Percentiles rank a stretch among this genome's conserved stretches.
phyloP scores from a whole-genome alignment of 2,888 invertebrate species.

The Phengaris alcon region DNA sequence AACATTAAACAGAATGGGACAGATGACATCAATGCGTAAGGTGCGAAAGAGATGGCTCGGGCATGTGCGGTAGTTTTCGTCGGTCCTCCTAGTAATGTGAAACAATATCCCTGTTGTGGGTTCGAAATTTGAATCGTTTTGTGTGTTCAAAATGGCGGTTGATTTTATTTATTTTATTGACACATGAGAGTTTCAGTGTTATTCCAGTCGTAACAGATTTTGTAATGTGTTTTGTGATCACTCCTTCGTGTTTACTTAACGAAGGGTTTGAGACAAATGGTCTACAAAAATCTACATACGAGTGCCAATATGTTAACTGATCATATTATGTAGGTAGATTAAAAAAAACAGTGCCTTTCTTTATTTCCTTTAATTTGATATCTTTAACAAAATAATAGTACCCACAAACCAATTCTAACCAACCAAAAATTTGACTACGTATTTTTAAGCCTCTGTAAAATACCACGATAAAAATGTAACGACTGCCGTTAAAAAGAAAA shows the following conservation, averaged over 20 bases:
- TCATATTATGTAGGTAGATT: no score
- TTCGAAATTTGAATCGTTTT: conserved; percentile 20
- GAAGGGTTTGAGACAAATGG: no score
- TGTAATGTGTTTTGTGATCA: neutral
- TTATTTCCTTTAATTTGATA: no score
- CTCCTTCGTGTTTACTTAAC: no score
- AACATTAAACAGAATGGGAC: conserved; percentile 31
- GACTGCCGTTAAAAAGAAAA: neutral
- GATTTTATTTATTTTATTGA: conserved; percentile 29
- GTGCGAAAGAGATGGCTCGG: neutral
- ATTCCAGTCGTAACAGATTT: neutral
- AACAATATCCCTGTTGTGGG: conserved; percentile 11
- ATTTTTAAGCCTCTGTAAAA: neutral
- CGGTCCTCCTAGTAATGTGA: neutral
- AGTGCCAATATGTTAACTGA: no score
- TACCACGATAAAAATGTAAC: neutral
- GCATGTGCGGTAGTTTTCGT: neutral
- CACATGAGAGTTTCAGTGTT: conserved; percentile 2
- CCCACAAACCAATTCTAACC: no score
- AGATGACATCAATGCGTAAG: conserved; percentile 16
- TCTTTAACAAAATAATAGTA: no score
- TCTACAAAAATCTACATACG: no score
- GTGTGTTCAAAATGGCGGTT: conserved; percentile 14
- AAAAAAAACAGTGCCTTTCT: no score
- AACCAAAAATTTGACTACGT: neutral